Conservation (phyloP, 2,113 vertebrate species). For the Panurus biarmicus region DNA sequence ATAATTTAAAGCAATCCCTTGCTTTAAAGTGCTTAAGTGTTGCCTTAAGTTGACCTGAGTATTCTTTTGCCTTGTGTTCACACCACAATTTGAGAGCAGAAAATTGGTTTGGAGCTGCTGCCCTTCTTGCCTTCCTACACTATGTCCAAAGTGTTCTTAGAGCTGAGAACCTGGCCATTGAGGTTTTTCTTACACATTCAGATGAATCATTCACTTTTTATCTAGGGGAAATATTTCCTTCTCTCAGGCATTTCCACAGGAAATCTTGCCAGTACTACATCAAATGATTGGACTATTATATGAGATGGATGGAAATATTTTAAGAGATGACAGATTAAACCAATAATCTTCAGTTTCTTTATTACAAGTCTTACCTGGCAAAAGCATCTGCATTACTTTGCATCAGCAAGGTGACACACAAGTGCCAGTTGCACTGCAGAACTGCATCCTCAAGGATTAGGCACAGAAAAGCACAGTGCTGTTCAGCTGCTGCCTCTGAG, state of each 20-base stretch:
- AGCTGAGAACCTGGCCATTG: not conserved
- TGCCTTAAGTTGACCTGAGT: not conserved
- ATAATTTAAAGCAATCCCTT: not conserved
- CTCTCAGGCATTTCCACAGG: not conserved
- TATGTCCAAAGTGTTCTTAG: not conserved
- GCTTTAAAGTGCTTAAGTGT: not conserved
- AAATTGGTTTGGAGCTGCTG: not conserved
- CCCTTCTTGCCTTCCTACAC: not conserved
- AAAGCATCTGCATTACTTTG: not conserved
- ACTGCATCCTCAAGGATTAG: not conserved
- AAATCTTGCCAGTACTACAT: not conserved
- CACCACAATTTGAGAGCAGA: not conserved
- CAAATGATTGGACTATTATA: not conserved
- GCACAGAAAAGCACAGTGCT: not conserved
- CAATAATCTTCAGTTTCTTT: not conserved
- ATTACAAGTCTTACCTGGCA: not conserved
- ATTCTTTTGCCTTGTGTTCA: not conserved
- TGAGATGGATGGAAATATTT: not conserved
- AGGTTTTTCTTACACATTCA: not conserved
- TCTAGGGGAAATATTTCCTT: constrained; percentile 8
- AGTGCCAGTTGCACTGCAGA: not conserved
- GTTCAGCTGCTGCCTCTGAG: not conserved
- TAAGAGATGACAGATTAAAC: not conserved
- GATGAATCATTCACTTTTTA: not conserved
- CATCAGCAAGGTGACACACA: not conserved